A percentile compares a stretch with the other conserved stretches of the same genome.
Evolutionary conservation across 1,140 invertebrate species (phyloP).

Genomic region (Daktulosphaira vitifoliae): DNA sequence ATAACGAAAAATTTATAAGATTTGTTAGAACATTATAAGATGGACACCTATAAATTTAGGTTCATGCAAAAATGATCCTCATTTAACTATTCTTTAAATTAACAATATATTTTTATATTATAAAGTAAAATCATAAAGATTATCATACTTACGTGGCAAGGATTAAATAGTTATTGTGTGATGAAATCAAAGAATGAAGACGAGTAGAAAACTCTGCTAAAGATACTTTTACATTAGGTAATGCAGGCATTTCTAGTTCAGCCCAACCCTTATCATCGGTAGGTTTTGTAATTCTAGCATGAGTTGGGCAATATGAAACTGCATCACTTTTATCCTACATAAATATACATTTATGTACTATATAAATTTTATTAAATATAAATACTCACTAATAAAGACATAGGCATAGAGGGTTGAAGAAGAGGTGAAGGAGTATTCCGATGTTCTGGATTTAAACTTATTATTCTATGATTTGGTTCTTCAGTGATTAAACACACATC

Average conservation of each 20-base stretch:
- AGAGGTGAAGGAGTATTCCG: conserved; percentile 49
- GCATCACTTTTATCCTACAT: conserved; percentile 24
- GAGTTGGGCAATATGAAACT: conserved; percentile 54
- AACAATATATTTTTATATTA: not conserved
- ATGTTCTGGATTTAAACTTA: conserved; percentile 45
- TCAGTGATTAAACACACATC: conserved; percentile 67
- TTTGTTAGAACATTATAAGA: too few species aligned
- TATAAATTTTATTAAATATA: not conserved
- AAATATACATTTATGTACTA: not conserved
- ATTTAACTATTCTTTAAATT: too few species aligned
- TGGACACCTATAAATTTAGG: too few species aligned
- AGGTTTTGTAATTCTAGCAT: conserved; percentile 44
- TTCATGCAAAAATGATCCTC: too few species aligned
- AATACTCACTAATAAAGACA: conserved; percentile 21
- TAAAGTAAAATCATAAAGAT: not conserved
- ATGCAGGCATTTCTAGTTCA: conserved; percentile 56
- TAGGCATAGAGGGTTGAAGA: conserved; percentile 21
- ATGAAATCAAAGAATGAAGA: conserved; percentile 56
- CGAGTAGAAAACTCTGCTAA: conserved; percentile 55
- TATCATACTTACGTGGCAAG: conserved; percentile 54
- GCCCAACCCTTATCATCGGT: conserved; percentile 58
- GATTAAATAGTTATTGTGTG: conserved; percentile 61
- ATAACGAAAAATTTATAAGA: too few species aligned
- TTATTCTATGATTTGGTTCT: conserved; percentile 60
- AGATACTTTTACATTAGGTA: conserved; percentile 65